A percentile compares a stretch with the other conserved stretches of the same genome.
Evolutionary conservation across 1,140 invertebrate species (phyloP).

Genomic region (Panagrolaimus sp.): DNA sequence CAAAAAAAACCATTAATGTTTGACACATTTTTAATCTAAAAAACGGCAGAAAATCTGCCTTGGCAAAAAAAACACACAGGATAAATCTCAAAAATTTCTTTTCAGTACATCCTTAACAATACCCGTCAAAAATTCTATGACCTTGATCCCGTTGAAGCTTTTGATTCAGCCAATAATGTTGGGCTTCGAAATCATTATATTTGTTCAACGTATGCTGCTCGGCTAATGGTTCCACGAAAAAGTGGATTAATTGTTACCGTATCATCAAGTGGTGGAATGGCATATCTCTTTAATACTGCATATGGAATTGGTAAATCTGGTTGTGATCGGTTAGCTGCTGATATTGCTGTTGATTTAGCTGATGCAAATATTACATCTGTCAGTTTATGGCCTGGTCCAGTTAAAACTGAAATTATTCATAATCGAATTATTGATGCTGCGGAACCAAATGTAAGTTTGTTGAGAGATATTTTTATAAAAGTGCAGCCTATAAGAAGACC

Average conservation of each 20-base stretch:
- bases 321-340: conserved; percentile 60
- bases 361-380: conserved; percentile 59
- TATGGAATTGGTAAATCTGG: conserved; percentile 61
- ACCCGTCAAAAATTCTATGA: conserved; percentile 56
- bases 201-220: conserved; percentile 24
- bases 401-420: conserved; percentile 55
- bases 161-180: conserved; percentile 28
- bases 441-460: not conserved
- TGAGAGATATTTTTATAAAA: too few species aligned
- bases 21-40: too few species aligned
- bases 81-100: not conserved
- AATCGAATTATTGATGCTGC: conserved; percentile 7
- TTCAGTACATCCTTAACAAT: conserved; percentile 15
- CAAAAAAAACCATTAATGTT: too few species aligned
- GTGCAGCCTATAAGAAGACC: too few species aligned
- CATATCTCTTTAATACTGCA: conserved; percentile 59
- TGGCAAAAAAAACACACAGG: too few species aligned
- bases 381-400: conserved; percentile 60
- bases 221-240: conserved; percentile 28
- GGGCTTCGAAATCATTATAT: conserved; percentile 34
- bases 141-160: conserved; percentile 24
- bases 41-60: too few species aligned
- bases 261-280: conserved; percentile 59
- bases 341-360: conserved; percentile 59
- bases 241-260: conserved; percentile 60